These are phyloP conservation scores for Crocuta crocuta DNA, from an alignment of 2,113 vertebrate genomes.

Conservation along the genomic window DNA sequence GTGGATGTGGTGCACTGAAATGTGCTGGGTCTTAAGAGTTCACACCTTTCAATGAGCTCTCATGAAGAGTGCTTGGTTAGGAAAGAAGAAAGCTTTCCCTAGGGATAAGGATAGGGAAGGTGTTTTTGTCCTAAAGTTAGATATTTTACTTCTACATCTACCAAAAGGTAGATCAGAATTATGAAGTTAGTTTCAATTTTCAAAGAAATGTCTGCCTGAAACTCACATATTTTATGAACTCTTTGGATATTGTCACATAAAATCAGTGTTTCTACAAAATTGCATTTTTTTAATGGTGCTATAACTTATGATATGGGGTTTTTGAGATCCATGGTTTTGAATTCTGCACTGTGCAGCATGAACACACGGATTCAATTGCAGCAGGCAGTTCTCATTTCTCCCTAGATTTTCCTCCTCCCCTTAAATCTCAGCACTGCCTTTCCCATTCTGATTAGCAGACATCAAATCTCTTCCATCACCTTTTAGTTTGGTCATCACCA, in stretches of 20 bases:
- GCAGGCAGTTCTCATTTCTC: slow-evolving; percentile 18
- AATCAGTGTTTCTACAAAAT: slow-evolving; percentile 54
- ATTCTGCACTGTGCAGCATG: neutral
- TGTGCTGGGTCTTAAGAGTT: neutral
- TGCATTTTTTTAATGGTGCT: slow-evolving; percentile 50
- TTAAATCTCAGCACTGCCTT: slow-evolving; percentile 37
- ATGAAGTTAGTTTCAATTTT: slow-evolving; percentile 60
- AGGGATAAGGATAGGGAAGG: neutral
- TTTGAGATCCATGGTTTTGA: slow-evolving; percentile 50
- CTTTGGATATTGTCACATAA: slow-evolving; percentile 60
- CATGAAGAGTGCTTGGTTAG: neutral
- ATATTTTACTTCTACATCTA: slow-evolving; percentile 39
- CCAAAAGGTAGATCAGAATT: slow-evolving; percentile 21
- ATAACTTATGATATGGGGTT: slow-evolving; percentile 40
- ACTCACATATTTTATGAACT: slow-evolving; percentile 55
- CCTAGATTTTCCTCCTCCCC: neutral
- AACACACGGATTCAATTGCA: neutral
- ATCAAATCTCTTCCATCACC: neutral
- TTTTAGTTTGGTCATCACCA: slow-evolving; percentile 28
- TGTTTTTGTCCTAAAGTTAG: neutral
- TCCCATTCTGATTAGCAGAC: slow-evolving; percentile 7
- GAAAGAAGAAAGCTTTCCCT: neutral
- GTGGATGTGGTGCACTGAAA: neutral
- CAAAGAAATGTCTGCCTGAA: neutral
- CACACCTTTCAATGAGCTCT: neutral